Conservation (phyloP, 2,888 invertebrate genomes). For the Oxycera nigricornis region DNA sequence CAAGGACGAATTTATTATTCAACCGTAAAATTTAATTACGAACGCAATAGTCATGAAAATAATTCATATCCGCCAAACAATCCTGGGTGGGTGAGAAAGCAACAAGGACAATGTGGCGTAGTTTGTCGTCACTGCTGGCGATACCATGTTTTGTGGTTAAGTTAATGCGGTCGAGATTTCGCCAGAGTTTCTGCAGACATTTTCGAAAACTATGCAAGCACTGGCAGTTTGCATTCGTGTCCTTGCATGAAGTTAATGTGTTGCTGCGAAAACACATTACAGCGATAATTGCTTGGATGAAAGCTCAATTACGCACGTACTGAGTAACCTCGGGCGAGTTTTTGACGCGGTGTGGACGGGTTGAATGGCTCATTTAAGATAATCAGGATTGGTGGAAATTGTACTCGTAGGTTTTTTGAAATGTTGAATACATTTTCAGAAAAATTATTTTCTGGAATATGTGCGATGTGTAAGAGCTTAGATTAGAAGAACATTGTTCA, state of each 20-base stretch:
- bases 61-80: conserved; percentile 42
- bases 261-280: conserved; percentile 38
- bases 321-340: background rate
- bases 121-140: background rate
- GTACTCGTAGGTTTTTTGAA: no score
- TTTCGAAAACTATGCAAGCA: background rate
- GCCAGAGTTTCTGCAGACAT: background rate
- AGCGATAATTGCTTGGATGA: conserved; percentile 43
- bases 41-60: conserved; percentile 44
- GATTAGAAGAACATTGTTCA: no score
- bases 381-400: no score
- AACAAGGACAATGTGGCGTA: background rate
- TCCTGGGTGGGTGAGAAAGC: background rate
- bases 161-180: conserved; percentile 24
- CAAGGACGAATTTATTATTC: conserved; percentile 44
- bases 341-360: no score
- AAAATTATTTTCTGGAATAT: no score
- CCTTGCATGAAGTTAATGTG: conserved; percentile 42
- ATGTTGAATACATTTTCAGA: no score
- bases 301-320: conserved; percentile 44
- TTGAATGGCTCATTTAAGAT: no score
- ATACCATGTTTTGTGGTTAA: background rate
- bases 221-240: conserved; percentile 40
- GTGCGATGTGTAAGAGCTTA: no score
- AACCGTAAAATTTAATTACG: conserved; percentile 46